Evolutionary conservation across 2,797 vertebrate species (phyloP).

Genomic region (Xyrichtys novacula): DNA sequence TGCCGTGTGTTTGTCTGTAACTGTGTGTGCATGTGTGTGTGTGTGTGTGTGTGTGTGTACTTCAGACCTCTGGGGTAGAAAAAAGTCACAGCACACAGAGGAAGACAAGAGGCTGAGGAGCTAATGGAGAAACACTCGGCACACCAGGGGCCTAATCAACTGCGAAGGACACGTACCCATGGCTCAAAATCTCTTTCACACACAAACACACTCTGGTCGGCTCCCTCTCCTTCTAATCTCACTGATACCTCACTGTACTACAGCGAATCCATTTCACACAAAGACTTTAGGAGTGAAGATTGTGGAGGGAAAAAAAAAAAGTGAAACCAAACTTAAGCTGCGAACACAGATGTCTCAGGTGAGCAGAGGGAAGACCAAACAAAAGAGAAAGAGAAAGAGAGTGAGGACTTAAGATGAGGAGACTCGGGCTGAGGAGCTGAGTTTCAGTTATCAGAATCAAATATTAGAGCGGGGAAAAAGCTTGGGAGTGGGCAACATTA

Average conservation of each 20-base stretch:
- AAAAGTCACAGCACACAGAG: slow-evolving; percentile 66
- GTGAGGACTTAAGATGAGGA: slow-evolving; percentile 21
- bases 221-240: slow-evolving; percentile 66
- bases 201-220: slow-evolving; percentile 54
- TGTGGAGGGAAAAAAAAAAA: slow-evolving; percentile 41
- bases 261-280: slow-evolving; percentile 20
- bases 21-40: slow-evolving; percentile 21
- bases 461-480: slow-evolving; percentile 87
- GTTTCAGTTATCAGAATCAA: slow-evolving; percentile 93
- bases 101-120: slow-evolving; percentile 70
- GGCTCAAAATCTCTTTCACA: slow-evolving; percentile 61
- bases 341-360: slow-evolving; percentile 50
- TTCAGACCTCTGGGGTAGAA: slow-evolving; percentile 67
- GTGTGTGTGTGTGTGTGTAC: slow-evolving; percentile 33
- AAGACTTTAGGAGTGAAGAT: slow-evolving; percentile 60
- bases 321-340: slow-evolving; percentile 33
- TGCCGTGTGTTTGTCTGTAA: slow-evolving; percentile 26
- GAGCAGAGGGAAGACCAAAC: slow-evolving; percentile 33
- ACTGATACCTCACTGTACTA: slow-evolving; percentile 44
- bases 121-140: slow-evolving; percentile 76
- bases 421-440: slow-evolving; percentile 59
- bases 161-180: slow-evolving; percentile 65
- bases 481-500: slow-evolving; percentile 96
- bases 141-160: slow-evolving; percentile 83
- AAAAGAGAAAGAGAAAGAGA: slow-evolving; percentile 27